Base-by-base conservation (phyloP, 2,888 invertebrate genomes). In the Sarcophaga rosellei region DNA sequence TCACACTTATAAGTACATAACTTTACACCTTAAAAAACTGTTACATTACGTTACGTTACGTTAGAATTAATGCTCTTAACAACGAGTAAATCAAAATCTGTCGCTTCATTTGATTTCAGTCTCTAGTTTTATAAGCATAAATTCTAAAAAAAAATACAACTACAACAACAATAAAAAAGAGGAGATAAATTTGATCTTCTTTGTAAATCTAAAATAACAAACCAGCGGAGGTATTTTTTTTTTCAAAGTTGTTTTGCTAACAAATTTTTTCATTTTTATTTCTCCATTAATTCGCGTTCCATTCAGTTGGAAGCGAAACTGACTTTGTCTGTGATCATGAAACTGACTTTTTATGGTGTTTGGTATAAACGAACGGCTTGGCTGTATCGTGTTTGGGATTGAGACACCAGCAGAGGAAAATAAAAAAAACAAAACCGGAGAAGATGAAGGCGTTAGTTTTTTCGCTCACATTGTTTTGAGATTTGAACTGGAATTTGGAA, bases 31-130 rank as follows among this genome's bases (percentile, higher is more conserved):
- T 47, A 47, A 47, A 47, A 35, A 35, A 6, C 0, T 1, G 3
- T 10, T 11, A 1, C 1, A 15, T 53, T 53, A 47, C 47, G 4
- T 15, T 47, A 47, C 47, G 17, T 12, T 15, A 15, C 17, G 53
- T 53, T 53, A 53, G 15, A 53, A 53, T 17, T 15, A 17, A 53
- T 3, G 35, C 35, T 35, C 35, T 35, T 35, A 35, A 35, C 53
- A 53, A 53, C 53, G 12, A 53, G 17, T 15, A 53, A 53, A 66
- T 73, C 25, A 12, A 59, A 35, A 76, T 81, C 69, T 35, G 35
- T 53, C 75, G 76, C 81, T 76, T 65, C 23, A 81, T 76, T 81
- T 76, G 69, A 76, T 69, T 70, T 65, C 57, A 76, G 25, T 63
- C 21, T 75, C 35, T 53, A 1, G 47, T 35, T 72, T 65, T 17